Percentiles rank a stretch among this genome's conserved stretches.
phyloP scores from a whole-genome alignment of 2,113 vertebrate species.

The Arothron firmamentum region DNA sequence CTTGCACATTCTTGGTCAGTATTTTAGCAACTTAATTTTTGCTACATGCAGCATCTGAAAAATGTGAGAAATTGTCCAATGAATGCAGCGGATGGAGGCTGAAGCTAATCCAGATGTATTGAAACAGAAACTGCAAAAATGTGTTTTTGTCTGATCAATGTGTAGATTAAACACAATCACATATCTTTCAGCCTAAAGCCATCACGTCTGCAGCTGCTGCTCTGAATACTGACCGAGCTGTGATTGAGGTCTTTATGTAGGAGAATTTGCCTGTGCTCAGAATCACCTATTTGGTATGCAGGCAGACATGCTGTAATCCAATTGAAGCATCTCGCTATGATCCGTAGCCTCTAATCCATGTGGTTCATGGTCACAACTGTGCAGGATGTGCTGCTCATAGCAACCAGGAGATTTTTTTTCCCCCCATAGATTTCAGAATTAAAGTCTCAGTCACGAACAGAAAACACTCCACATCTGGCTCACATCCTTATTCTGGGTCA shows the following conservation, averaged over 20 bases:
- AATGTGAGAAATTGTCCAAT: no score
- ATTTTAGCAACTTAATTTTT: no score
- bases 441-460: slow-evolving; percentile 54
- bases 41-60: no score
- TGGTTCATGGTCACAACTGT: slow-evolving; percentile 47
- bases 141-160: no score
- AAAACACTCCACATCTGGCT: slow-evolving; percentile 33
- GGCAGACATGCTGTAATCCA: slow-evolving; percentile 42
- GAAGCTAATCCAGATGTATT: no score
- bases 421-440: slow-evolving; percentile 47
- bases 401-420: slow-evolving; percentile 51
- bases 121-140: no score
- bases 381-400: slow-evolving; percentile 63
- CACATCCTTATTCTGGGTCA: slow-evolving; percentile 10
- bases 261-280: slow-evolving; percentile 17
- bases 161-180: no score
- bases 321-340: slow-evolving; percentile 48
- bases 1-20: no score
- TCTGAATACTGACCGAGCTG: slow-evolving; percentile 22
- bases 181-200: neutral
- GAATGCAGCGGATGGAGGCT: no score
- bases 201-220: slow-evolving; percentile 14
- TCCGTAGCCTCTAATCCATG: slow-evolving; percentile 54
- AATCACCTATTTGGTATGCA: slow-evolving; percentile 53
- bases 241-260: slow-evolving; percentile 31